Percentiles rank a stretch among this genome's conserved stretches.
These are phyloP conservation scores for Eurystomus gularis DNA, from an alignment of 2,113 vertebrate genomes.

Conservation along the genomic window DNA sequence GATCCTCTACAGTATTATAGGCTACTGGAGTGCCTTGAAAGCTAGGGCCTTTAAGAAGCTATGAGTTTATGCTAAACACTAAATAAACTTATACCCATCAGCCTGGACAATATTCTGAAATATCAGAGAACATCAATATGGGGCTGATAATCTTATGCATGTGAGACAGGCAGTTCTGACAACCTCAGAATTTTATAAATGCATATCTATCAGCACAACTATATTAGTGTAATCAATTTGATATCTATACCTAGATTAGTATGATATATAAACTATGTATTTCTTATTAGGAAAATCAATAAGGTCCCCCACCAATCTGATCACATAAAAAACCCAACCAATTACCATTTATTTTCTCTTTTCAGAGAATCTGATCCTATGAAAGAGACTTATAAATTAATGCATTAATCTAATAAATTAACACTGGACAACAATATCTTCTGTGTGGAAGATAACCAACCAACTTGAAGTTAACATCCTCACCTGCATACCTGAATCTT, in stretches of 20 bases:
- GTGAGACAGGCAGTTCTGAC: background rate
- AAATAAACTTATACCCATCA: background rate
- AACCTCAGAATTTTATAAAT: background rate
- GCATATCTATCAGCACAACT: accelerated
- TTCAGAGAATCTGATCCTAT: background rate
- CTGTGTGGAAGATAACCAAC: background rate
- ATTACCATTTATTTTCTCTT: background rate
- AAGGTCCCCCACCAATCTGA: background rate
- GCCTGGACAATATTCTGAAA: background rate
- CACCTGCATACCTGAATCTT: background rate
- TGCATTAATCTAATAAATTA: background rate
- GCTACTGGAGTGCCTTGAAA: background rate
- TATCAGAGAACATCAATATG: background rate
- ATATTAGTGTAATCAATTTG: background rate
- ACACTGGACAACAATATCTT: background rate
- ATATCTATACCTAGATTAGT: background rate
- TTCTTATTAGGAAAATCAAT: background rate
- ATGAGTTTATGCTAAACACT: accelerated
- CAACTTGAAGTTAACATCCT: background rate
- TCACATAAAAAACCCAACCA: no score
- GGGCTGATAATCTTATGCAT: accelerated
- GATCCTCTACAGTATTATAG: background rate
- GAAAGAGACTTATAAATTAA: background rate
- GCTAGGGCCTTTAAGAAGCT: background rate
- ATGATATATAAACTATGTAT: background rate